Base-by-base conservation (phyloP, 2,797 vertebrate species). In the Eulemur rubriventer region DNA sequence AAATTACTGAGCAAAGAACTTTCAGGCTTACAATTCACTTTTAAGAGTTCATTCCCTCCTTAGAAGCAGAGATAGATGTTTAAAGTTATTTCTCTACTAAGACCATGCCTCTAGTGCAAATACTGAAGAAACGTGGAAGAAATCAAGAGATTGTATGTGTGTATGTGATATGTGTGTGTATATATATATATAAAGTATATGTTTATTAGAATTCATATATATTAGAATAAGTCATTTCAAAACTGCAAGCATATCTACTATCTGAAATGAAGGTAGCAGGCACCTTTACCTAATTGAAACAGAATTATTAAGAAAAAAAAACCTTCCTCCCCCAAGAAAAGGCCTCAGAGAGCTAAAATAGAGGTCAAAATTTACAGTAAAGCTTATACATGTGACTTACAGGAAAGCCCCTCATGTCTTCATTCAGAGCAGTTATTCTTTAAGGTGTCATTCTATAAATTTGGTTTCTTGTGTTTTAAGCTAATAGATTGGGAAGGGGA, bases 381-480 rank as follows among this genome's bases (percentile, higher is more conserved):
- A 67, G 33, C 81, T 69, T 89, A 81, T 35, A 59, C 17, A 20
- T 28, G 28, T 38, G 43, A 80, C 88, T 84, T 95, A 88, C 2
- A 91, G 28, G 26, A 75, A 41, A 50, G 65, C 80, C 26, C n/a
- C 75, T 84, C 38, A 89, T 33, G 2, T 93, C 33, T 38, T 91
- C 50, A 87, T 65, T 92, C 55, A 89, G 41, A 85, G n/a, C n/a
- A 89, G 50, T 84, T 79, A 80, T 72, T 70, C 65, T 22, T 43
- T n/a, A 92, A 92, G 80, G 43, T 63, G 33, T 55, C 80, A 86
- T 89, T 85, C n/a, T 86, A 50, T 61, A 93, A 83, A 22, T 89
- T 67, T 43, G 30, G 52, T 59, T 93, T 87, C 72, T 35, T 95
- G 22, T 86, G 18, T 92, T 87, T 88, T 94, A 95, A 87, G 48